Evolutionary conservation across 2,113 vertebrate species (phyloP).

Genomic region (Urocynchramus pylzowi): DNA sequence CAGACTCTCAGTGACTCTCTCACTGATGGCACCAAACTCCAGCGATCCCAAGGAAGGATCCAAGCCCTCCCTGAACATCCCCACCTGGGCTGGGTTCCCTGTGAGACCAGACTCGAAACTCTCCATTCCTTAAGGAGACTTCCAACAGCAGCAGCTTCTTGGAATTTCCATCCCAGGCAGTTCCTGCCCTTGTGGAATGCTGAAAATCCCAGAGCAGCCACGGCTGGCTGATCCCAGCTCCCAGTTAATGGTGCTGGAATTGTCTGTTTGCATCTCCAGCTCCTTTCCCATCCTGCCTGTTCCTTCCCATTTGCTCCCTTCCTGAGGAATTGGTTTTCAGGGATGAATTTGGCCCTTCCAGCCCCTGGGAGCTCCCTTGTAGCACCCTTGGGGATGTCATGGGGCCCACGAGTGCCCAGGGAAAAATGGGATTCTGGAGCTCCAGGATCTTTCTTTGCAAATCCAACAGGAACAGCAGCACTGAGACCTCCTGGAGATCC

Average conservation of each 20-base stretch:
- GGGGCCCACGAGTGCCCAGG: rapidly evolving
- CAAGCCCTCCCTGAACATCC: neutral
- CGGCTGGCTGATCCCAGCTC: neutral
- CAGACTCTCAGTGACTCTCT: no score
- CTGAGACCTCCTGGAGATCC: neutral
- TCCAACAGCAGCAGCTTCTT: neutral
- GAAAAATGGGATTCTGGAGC: neutral
- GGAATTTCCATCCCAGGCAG: neutral
- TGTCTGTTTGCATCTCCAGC: neutral
- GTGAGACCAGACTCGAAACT: neutral
- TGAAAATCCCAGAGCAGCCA: neutral
- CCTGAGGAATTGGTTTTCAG: neutral
- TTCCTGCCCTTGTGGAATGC: neutral
- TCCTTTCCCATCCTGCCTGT: neutral
- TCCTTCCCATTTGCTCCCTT: neutral
- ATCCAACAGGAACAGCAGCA: neutral
- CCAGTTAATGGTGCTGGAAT: neutral
- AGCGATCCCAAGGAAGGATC: neutral
- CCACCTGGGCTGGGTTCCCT: neutral
- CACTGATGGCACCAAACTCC: neutral
- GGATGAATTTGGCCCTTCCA: neutral
- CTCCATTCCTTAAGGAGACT: neutral
- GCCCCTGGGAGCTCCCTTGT: neutral
- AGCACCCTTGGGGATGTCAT: rapidly evolving
- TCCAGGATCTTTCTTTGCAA: neutral